Evolutionary conservation across 1,140 invertebrate genomes (phyloP), one percentile per base, ranked within the genome.

Genomic region (Psix sp.): DNA sequence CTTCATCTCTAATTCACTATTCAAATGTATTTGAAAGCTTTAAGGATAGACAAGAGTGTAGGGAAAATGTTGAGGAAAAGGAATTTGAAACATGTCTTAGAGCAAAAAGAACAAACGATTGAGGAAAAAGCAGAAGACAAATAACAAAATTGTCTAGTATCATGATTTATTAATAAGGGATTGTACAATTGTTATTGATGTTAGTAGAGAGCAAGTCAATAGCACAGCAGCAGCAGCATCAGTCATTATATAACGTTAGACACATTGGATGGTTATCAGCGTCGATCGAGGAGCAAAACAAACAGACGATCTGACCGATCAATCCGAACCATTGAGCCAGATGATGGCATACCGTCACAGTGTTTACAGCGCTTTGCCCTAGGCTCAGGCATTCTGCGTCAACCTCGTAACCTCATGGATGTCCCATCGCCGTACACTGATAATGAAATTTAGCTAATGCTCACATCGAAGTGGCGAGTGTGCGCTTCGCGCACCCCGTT

Each of bases 351-450:
- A 87, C 86, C 86, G 84, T 87, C 86, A 87, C 86, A 87, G 85
- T 87, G 85, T 87, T 87, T 87, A 82, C 86, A 87, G 83, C 86
- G 86, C 82, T 87, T 87, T 74, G 85, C 85, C 83, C 85, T 87
- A 74, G 86, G 86, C 82, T 87, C 86, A 87, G 86, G 86, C 86
- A 87, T 87, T 87, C 86, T 87, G 86, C 77, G 85, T 80, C 82
- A 80, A 84, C 85, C 84, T 85, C 82, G 82, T 82, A 77, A 81
- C 75, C 79, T 87, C 83, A 87, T 81, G 85, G 84, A 80, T 85
- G 82, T 85, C 83, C 85, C 86, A 86, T 87, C 84, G 81, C 81
- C 74, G 74, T 40, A 26, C 56, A 49, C 52, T 63, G n/a, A n/a
- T n/a, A n/a, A n/a, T n/a, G n/a, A n/a, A n/a, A n/a, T n/a, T n/a